These are phyloP conservation scores for Labroides dimidiatus DNA, from an alignment of 2,797 vertebrate species.

Conservation along the genomic window DNA sequence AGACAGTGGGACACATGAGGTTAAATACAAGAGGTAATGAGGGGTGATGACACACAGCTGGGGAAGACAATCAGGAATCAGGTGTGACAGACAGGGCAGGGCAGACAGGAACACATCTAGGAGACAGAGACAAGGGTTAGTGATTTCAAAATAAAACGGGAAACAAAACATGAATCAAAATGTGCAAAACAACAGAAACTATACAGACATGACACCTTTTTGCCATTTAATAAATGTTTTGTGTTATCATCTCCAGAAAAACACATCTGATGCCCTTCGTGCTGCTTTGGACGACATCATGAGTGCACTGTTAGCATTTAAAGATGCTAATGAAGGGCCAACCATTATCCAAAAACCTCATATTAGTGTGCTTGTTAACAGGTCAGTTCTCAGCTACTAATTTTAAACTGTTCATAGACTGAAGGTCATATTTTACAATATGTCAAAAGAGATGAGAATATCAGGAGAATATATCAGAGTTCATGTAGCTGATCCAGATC, in stretches of 20 bases:
- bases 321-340: conserved; percentile 70
- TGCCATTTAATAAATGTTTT: neutral
- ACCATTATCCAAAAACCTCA: conserved; percentile 71
- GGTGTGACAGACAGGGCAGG: too few relatives aligned
- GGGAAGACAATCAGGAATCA: too few relatives aligned
- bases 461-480: too few relatives aligned
- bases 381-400: conserved; percentile 74
- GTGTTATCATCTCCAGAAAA: conserved; percentile 57
- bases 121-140: too few relatives aligned
- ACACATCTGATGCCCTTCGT: conserved; percentile 77
- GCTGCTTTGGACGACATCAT: conserved; percentile 80
- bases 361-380: conserved; percentile 85
- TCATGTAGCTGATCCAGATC: too few relatives aligned
- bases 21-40: too few relatives aligned
- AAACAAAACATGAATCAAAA: neutral
- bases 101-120: too few relatives aligned
- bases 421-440: neutral
- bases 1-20: too few relatives aligned
- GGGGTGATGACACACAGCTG: too few relatives aligned
- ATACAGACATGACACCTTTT: neutral
- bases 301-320: conserved; percentile 81
- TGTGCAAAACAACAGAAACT: neutral
- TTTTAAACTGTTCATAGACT: neutral
- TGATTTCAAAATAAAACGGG: too few relatives aligned
- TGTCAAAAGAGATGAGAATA: neutral